Percentiles rank a stretch among this genome's conserved stretches.
Evolutionary conservation across 2,113 vertebrate species (phyloP).

Genomic region (Merops nubicus): DNA sequence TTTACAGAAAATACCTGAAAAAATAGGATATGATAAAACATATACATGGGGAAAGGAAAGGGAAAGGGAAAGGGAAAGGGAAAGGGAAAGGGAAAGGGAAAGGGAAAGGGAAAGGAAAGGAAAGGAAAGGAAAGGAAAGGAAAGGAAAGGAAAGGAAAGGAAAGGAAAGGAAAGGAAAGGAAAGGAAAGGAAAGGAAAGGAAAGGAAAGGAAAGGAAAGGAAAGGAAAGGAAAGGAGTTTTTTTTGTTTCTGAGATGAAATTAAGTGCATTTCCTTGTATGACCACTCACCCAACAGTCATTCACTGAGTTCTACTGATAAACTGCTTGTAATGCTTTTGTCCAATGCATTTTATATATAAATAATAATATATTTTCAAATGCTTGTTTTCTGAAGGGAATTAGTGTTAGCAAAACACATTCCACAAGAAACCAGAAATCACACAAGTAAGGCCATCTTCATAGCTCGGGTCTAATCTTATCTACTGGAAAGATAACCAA

Average conservation of each 20-base stretch:
- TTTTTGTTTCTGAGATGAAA: neutral
- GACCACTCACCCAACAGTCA: neutral
- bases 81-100: too few species aligned
- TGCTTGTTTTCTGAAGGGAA: neutral
- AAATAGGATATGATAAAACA: neutral
- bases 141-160: too few species aligned
- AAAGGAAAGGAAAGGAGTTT: too few species aligned
- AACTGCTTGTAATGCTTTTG: neutral
- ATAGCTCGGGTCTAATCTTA: slow-evolving; percentile 57
- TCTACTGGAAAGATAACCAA: slow-evolving; percentile 58
- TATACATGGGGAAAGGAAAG: neutral
- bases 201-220: too few species aligned
- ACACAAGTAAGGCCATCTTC: slow-evolving; percentile 27
- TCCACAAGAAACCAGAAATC: slow-evolving; percentile 31
- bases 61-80: neutral
- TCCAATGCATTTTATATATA: slow-evolving; percentile 6
- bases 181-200: too few species aligned
- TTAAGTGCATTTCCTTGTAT: neutral
- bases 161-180: too few species aligned
- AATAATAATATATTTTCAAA: slow-evolving; percentile 1
- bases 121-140: too few species aligned
- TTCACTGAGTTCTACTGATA: neutral
- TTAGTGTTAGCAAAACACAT: slow-evolving; percentile 42
- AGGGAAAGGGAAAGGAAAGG: too few species aligned
- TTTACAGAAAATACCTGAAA: neutral